Evolutionary conservation across 2,888 invertebrate genomes (phyloP), one percentile per base, ranked within the genome.

Genomic region (Lasioglossum zephyrum): DNA sequence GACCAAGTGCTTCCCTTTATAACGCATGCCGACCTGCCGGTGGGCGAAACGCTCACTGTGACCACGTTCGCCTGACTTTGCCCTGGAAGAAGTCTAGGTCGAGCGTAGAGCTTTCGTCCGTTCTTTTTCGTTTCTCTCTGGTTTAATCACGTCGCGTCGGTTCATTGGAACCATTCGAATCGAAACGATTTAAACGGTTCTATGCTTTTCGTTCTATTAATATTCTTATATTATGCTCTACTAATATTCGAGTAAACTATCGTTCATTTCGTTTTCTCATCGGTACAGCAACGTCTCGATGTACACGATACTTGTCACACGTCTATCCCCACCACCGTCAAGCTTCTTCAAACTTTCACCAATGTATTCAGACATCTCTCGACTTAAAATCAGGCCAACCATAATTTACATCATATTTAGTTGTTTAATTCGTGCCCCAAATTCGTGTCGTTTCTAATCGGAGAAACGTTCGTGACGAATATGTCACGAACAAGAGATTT

Each of bases 1-100:
- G 89, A 94, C 94, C 83, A 95, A 94, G 91, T 95, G 95, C 92
- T 94, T 95, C 86, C 95, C 95, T 73, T 94, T 95, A 93, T 95
- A 95, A 93, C 92, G 91, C 91, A 91, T 74, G 91, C 83, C 90
- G 90, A 90, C 80, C 90, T 90, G 90, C 88, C 90, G 77, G 83
- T 82, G 90, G 90, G 90, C 90, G 90, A 90, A 79, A 87, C 84
- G 73, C 89, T 87, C 84, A 82, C 77, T 78, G 87, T 79, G 80
- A 85, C 82, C 86, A 73, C 63, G 53, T n/a, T 73, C 3, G 53
- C 60, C 77, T 53, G 26, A 11, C 53, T 79, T 85, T 79, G 60
- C 60, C 60, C 76, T 57, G 78, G 53, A 16, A 36, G 73, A 85
- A 70, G 73, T 69, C 69, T 39, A 22, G 39, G 4, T 39, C 9